Evolutionary conservation across 1,140 invertebrate species (phyloP), one percentile per base, ranked within the genome.

Genomic region (Eupristina koningsbergeri): DNA sequence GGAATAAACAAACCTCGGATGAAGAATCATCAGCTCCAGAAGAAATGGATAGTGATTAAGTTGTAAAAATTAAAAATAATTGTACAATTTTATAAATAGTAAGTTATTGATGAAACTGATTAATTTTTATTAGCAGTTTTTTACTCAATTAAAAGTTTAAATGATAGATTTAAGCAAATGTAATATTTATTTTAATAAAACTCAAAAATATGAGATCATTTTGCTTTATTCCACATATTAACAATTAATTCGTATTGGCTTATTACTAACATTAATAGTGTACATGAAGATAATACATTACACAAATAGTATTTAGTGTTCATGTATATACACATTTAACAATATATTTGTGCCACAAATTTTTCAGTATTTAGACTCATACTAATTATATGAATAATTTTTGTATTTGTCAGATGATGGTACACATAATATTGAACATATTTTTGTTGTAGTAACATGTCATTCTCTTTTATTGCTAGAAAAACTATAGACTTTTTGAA

Each of bases 1-100:
- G 97, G 97, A 96, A 98, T 90, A 96, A 97, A 91, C 94, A 96
- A 87, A 88, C 89, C 34, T 90, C 92, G 81, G 89, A 92, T 22
- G 90, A 91, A 8, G 83, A 88, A 73, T 89, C 88, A 31, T 88
- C 89, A n/a, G 86, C 85, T 17, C 77, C 86, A 19, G 89, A 91
- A 85, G 88, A 89, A 63, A 87, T 90, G 78, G 87, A 90, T 61
- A 89, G 87, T 39, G 88, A 89, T 84, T 87, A 75, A 83, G 80
- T 64, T 71, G 29, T 50, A 64, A 85, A 80, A 73, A 84, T 85
- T 6, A 36, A 85, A 31, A 83, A 63, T 39, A 53, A 81, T 73
- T 39, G 80, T 39, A 50, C 75, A 78, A 80, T 63, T 80, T 78
- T 41, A 47, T 63, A 79, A 84, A 67, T 79, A 39, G 53, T 78